phyloP scores from a whole-genome alignment of 2,797 vertebrate genomes.

The Microcaecilia unicolor region DNA sequence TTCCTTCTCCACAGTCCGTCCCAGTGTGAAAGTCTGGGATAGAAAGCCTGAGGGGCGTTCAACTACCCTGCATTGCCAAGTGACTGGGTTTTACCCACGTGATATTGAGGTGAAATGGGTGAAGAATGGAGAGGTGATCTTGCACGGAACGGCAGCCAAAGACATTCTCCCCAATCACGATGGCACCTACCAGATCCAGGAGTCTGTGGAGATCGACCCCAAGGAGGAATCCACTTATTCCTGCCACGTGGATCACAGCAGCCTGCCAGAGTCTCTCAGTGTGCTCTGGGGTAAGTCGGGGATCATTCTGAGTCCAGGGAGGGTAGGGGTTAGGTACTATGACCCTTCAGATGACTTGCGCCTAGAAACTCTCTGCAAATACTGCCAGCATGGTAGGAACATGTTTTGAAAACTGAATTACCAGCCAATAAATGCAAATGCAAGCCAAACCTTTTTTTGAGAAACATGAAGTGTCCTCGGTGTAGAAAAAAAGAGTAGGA shows the following conservation, averaged over 20 bases:
- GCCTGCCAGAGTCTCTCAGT: background rate
- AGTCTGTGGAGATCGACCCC: constrained; percentile 4
- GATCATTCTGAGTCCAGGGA: background rate
- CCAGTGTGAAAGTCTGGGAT: no score
- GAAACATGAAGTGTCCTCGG: no score
- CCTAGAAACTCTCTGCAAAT: no score
- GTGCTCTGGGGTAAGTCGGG: constrained; percentile 5
- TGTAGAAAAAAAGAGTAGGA: no score
- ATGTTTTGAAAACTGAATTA: no score
- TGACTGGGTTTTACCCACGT: constrained; percentile 36
- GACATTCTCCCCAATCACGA: constrained; percentile 35
- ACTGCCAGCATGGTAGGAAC: no score
- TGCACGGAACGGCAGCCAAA: constrained; percentile 14
- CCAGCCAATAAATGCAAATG: no score
- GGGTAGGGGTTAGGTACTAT: no score
- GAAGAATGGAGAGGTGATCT: background rate
- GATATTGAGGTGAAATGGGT: constrained; percentile 10
- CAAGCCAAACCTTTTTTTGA: no score
- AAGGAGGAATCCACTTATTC: background rate
- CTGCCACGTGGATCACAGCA: constrained; percentile 34
- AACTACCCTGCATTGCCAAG: constrained; percentile 44
- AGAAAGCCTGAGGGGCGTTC: no score
- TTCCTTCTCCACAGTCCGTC: no score
- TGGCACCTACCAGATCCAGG: constrained; percentile 36
- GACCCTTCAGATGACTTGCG: no score